phyloP scores from a whole-genome alignment of 2,797 vertebrate genomes.

The Girardinus metallicus region DNA sequence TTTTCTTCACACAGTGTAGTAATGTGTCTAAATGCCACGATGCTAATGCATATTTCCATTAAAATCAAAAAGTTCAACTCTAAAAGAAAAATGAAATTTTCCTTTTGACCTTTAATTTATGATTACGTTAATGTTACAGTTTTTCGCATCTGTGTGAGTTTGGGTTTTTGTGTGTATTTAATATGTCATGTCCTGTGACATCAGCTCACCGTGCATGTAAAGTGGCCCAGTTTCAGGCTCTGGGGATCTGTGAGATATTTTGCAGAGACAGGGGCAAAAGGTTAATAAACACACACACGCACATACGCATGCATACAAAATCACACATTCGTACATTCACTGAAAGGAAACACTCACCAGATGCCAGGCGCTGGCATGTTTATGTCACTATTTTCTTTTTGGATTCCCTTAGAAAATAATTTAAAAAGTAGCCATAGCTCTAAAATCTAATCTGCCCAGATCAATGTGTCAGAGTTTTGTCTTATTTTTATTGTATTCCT shows the following conservation, averaged over 20 bases:
- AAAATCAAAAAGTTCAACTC: not conserved
- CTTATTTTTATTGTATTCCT: conserved; percentile 20
- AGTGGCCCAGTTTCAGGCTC: conserved; percentile 50
- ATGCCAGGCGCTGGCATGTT: conserved; percentile 25
- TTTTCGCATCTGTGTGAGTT: conserved; percentile 4
- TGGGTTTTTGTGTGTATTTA: conserved; percentile 19
- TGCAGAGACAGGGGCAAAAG: conserved; percentile 71
- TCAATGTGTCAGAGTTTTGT: conserved; percentile 6
- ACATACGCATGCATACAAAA: conserved; percentile 28
- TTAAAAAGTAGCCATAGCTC: not conserved
- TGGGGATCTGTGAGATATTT: conserved; percentile 66
- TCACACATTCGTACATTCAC: conserved; percentile 17
- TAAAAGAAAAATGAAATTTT: not conserved
- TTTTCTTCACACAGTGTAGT: not conserved
- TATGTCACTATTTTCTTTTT: conserved; percentile 25
- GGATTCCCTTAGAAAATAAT: not conserved
- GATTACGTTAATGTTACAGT: not conserved
- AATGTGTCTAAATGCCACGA: not conserved
- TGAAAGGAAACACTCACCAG: conserved; percentile 50
- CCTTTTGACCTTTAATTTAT: not conserved
- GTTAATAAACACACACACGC: conserved; percentile 69
- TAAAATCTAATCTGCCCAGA: conserved; percentile 9
- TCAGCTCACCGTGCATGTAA: conserved; percentile 44
- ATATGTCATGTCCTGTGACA: conserved; percentile 42
- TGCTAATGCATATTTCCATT: not conserved